Conservation (phyloP, 2,113 vertebrate species). For the Spizaetus ornatus region DNA sequence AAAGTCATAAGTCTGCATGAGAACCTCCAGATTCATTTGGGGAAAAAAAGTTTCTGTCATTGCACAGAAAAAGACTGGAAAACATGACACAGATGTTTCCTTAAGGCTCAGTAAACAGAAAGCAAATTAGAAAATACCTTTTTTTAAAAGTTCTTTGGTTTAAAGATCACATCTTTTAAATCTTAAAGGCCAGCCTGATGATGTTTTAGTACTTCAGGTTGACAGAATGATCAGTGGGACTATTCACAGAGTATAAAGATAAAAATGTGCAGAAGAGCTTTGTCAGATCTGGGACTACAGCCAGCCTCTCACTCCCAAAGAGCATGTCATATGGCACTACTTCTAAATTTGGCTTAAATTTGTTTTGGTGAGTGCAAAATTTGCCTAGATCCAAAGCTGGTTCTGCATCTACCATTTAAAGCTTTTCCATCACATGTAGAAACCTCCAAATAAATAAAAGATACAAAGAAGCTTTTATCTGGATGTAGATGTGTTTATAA, state of each 20-base stretch:
- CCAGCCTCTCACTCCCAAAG: neutral
- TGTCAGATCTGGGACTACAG: conserved; percentile 35
- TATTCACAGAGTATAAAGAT: conserved; percentile 31
- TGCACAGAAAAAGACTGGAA: neutral
- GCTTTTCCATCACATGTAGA: neutral
- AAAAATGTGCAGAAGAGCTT: conserved; percentile 45
- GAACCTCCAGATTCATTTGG: neutral
- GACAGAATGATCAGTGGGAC: conserved; percentile 21
- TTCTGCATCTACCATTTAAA: neutral
- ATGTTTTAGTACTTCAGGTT: conserved; percentile 4
- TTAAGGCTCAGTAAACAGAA: conserved; percentile 19
- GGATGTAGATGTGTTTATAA: neutral
- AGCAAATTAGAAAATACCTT: neutral
- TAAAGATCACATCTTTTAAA: neutral
- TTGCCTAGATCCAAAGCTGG: neutral
- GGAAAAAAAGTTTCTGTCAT: neutral
- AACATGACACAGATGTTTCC: neutral
- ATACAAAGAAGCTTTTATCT: conserved; percentile 3
- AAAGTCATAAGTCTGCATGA: neutral
- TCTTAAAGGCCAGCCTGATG: neutral
- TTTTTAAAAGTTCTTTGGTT: neutral
- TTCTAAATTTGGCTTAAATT: conserved; percentile 33
- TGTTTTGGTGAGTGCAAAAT: conserved; percentile 17
- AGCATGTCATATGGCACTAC: conserved; percentile 19
- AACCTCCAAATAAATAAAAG: neutral